Percentiles rank a stretch among this genome's conserved stretches.
These are phyloP conservation scores for Spilogale gracilis DNA, from an alignment of 2,113 vertebrate genomes.

Conservation along the genomic window DNA sequence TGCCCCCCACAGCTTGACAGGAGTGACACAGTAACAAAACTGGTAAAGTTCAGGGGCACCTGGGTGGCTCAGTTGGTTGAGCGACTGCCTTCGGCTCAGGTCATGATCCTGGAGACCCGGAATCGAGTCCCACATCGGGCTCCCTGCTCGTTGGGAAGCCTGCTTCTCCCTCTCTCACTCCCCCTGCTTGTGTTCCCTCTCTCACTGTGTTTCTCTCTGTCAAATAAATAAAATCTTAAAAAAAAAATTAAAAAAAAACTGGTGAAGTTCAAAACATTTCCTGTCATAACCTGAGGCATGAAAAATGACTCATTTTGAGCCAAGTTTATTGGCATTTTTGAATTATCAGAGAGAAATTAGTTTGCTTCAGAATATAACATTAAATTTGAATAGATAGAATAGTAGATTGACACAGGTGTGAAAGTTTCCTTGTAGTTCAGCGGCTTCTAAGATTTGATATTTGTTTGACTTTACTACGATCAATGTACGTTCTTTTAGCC, in stretches of 20 bases:
- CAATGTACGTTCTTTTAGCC: neutral
- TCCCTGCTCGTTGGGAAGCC: no score
- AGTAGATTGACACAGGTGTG: neutral
- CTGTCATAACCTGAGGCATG: neutral
- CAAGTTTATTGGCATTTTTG: constrained; percentile 17
- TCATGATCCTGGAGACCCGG: no score
- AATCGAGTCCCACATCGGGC: no score
- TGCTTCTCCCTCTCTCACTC: no score
- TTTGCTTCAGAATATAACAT: neutral
- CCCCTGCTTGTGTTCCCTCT: no score
- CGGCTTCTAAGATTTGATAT: neutral
- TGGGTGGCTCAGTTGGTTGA: no score
- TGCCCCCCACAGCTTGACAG: neutral
- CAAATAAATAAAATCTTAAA: no score
- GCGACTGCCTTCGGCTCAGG: no score
- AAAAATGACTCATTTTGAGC: neutral
- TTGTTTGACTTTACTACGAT: neutral
- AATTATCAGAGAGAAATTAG: neutral
- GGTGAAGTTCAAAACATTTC: constrained; percentile 20
- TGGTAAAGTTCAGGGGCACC: no score
- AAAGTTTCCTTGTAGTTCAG: neutral
- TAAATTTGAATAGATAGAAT: neutral
- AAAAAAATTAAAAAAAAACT: no score
- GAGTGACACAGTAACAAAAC: neutral
- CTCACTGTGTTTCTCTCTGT: no score